Conservation (phyloP, 1,140 invertebrate species). For the Coenobita brevimanus region DNA sequence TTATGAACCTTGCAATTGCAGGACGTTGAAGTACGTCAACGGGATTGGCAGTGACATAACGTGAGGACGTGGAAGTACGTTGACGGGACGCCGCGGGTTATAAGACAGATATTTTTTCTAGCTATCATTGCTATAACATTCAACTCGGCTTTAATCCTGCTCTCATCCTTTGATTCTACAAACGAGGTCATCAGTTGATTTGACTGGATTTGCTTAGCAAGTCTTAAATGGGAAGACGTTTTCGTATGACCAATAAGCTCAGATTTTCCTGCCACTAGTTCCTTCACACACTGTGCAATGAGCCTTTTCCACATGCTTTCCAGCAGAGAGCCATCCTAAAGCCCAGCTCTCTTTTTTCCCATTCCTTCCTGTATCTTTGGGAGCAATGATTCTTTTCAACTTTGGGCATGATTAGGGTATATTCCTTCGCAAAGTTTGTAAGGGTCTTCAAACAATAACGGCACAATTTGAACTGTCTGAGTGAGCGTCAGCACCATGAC, state of each 20-base stretch:
- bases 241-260: conserved; percentile 21
- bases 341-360: conserved; percentile 27
- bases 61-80: too few species aligned
- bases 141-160: conserved; percentile 32
- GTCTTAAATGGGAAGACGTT: conserved; percentile 13
- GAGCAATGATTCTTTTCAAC: conserved; percentile 16
- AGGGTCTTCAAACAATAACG: background rate
- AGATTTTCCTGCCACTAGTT: too few species aligned
- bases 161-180: conserved; percentile 28
- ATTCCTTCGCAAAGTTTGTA: background rate
- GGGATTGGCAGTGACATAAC: too few species aligned
- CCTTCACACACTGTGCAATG: conserved; percentile 1
- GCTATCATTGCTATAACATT: conserved; percentile 34
- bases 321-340: conserved; percentile 14
- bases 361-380: conserved; percentile 16
- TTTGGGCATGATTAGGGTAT: conserved; percentile 17
- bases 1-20: too few species aligned
- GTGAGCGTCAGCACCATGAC: background rate
- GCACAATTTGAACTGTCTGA: background rate
- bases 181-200: background rate
- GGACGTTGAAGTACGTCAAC: too few species aligned
- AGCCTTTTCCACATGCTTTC: conserved; percentile 21
- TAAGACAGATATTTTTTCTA: conserved; percentile 28
- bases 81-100: too few species aligned
- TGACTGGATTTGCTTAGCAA: conserved; percentile 20